phyloP scores from a whole-genome alignment of 2,888 invertebrate genomes.

The Philereme transversata region DNA sequence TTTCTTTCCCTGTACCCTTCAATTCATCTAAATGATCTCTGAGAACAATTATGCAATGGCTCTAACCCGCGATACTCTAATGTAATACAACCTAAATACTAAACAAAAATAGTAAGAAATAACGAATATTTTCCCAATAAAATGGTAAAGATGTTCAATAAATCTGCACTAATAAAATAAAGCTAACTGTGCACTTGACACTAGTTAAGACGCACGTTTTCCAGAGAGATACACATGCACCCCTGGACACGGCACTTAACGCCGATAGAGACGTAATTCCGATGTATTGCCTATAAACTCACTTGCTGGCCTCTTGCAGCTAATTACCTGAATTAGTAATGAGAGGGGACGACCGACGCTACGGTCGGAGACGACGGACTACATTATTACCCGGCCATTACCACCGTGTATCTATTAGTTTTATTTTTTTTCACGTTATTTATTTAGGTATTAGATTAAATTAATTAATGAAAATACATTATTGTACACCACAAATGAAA shows the following conservation, averaged over 20 bases:
- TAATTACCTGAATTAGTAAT: conserved; percentile 80
- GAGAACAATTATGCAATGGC: no score
- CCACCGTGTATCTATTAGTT: no score
- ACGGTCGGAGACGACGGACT: conserved; percentile 1
- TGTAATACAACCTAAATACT: no score
- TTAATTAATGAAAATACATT: no score
- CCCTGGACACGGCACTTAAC: conserved; percentile 66
- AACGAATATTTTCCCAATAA: not conserved
- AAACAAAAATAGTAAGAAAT: no score
- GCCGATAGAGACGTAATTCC: conserved; percentile 71
- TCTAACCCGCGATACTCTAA: no score
- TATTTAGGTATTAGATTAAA: no score
- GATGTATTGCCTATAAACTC: conserved; percentile 71
- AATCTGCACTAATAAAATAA: conserved; percentile 42
- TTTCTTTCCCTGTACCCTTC: no score
- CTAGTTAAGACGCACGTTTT: conserved; percentile 71
- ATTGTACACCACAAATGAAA: no score
- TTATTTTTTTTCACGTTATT: no score
- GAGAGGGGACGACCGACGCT: conserved; percentile 46
- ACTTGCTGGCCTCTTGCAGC: conserved; percentile 65
- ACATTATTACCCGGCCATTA: not conserved
- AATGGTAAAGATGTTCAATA: conserved; percentile 5
- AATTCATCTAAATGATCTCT: no score
- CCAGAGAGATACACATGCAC: conserved; percentile 49
- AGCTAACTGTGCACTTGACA: conserved; percentile 54